These are phyloP conservation scores for Drosophila mimetica DNA, from an alignment of 2,888 invertebrate genomes.

Conservation along the genomic window DNA sequence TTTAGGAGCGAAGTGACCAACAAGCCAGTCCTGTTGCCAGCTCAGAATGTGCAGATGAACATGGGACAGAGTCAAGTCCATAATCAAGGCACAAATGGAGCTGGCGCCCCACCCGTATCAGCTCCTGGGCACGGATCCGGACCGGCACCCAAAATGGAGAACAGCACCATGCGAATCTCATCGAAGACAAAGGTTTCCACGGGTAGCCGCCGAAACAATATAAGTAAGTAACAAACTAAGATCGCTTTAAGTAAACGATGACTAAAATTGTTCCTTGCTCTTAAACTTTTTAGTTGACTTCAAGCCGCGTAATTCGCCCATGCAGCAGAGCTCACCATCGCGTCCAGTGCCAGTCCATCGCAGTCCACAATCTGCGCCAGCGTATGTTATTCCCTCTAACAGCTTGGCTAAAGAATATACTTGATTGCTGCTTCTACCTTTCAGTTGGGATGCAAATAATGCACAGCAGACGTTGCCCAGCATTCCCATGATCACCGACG, in stretches of 20 bases:
- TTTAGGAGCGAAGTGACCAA: constrained; percentile 82
- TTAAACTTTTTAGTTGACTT: constrained; percentile 81
- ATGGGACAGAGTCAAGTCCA: constrained; percentile 17
- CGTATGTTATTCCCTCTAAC: constrained; percentile 70
- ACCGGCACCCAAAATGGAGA: constrained; percentile 75
- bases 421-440: neutral
- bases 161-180: constrained; percentile 87
- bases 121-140: constrained; percentile 26
- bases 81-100: constrained; percentile 47
- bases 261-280: neutral
- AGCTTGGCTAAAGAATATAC: constrained; percentile 27
- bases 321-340: constrained; percentile 87
- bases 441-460: constrained; percentile 87
- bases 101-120: constrained; percentile 9
- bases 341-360: constrained; percentile 78
- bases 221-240: constrained; percentile 75
- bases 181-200: constrained; percentile 87
- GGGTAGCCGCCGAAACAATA: constrained; percentile 85
- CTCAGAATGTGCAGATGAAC: constrained; percentile 33
- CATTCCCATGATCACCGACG: constrained; percentile 90
- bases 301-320: constrained; percentile 86
- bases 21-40: constrained; percentile 77
- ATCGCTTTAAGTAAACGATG: neutral
- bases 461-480: constrained; percentile 90
- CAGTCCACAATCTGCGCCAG: constrained; percentile 84